phyloP scores from a whole-genome alignment of 2,113 vertebrate species.

The Sphyrna mokarran region DNA sequence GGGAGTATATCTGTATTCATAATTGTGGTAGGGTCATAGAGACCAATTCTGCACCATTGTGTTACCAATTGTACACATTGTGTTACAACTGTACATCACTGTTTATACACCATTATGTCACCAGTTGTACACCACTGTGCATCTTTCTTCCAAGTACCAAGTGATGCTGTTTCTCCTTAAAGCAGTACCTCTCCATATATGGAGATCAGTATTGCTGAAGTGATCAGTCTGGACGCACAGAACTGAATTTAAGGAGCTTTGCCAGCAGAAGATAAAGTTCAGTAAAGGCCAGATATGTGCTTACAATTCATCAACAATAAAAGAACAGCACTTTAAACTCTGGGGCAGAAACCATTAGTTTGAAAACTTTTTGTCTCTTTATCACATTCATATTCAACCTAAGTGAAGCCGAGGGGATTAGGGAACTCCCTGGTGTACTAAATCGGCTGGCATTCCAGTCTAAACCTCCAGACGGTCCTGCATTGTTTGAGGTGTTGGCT shows the following conservation, averaged over 20 bases:
- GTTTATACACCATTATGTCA: neutral
- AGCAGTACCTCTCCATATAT: neutral
- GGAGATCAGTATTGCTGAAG: neutral
- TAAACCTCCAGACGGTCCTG: neutral
- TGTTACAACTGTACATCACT: neutral
- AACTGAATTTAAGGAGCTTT: neutral
- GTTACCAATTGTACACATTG: neutral
- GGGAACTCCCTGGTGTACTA: neutral
- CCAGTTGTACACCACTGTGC: neutral
- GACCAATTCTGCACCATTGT: neutral
- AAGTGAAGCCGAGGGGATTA: neutral
- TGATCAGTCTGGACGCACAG: neutral
- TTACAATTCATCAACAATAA: neutral
- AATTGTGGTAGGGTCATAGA: neutral
- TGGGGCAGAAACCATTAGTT: neutral
- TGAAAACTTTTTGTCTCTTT: neutral
- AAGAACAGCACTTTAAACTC: neutral
- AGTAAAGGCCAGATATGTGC: too few relatives aligned
- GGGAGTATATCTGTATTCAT: conserved; percentile 98
- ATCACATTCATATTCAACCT: neutral
- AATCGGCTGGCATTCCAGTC: neutral
- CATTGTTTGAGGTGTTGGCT: neutral
- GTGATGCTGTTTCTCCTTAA: too few relatives aligned
- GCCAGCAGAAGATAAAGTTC: neutral
- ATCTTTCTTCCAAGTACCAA: neutral